Percentiles rank a stretch among this genome's conserved stretches.
Evolutionary conservation across 2,888 invertebrate genomes (phyloP).

Genomic region (Gibbula magus): DNA sequence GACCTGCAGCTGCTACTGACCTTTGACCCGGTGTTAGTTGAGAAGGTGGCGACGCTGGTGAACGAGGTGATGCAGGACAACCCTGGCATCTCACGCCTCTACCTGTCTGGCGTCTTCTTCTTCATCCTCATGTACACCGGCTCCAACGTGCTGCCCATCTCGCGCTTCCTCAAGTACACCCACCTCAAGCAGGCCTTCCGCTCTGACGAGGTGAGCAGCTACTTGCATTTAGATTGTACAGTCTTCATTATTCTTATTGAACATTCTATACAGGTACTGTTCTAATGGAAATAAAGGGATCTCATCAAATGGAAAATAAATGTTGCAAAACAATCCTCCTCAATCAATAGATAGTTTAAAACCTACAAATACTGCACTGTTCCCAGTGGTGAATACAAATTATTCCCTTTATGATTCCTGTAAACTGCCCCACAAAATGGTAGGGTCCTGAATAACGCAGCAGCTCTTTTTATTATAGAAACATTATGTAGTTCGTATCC

Average conservation of each 20-base stretch:
- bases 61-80: slow-evolving; percentile 91
- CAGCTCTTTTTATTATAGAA: too few relatives aligned
- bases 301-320: too few relatives aligned
- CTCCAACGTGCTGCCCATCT: slow-evolving; percentile 96
- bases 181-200: slow-evolving; percentile 97
- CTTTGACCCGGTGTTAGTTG: slow-evolving; percentile 97
- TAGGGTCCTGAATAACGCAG: too few relatives aligned
- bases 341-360: too few relatives aligned
- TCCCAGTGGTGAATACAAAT: too few relatives aligned
- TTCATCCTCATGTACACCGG: slow-evolving; percentile 99
- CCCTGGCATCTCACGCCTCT: slow-evolving; percentile 93
- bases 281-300: background rate
- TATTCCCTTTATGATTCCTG: too few relatives aligned
- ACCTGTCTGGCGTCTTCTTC: slow-evolving; percentile 96
- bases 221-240: background rate
- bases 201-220: slow-evolving; percentile 85
- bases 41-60: slow-evolving; percentile 91
- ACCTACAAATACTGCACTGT: too few relatives aligned
- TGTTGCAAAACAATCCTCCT: too few relatives aligned
- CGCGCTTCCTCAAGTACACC: slow-evolving; percentile 93
- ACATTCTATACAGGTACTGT: too few relatives aligned
- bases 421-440: too few relatives aligned
- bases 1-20: slow-evolving; percentile 85
- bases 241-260: too few relatives aligned
- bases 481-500: too few relatives aligned